Base-by-base conservation (phyloP, 2,888 invertebrate genomes). In the Synanthedon formicaeformis region DNA sequence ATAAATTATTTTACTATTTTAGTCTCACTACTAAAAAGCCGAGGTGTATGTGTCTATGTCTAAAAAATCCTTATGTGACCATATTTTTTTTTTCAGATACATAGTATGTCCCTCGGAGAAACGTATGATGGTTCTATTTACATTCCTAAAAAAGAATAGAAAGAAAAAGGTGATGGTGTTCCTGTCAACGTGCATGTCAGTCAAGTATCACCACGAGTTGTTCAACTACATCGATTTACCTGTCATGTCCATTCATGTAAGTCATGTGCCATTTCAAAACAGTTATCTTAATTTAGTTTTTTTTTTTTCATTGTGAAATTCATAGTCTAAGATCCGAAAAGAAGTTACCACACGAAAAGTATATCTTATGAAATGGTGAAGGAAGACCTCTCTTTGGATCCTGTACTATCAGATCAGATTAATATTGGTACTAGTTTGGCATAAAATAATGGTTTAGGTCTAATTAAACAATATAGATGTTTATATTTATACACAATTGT, bases 131-230 rank as follows among this genome's bases (percentile, higher is more conserved):
- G 91, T 99, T n/a, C 89, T 99, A n/a, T 99, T 98, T 78, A 98
- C 99, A 58, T 99, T 99, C 84, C 89, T 99, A 14, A 98, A 97
- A 83, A 98, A 96, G 85, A 98, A 98, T 73, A 90, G 93, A 52
- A 95, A 94, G 88, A 97, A 97, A 90, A 96, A 96, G 81, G 95
- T 98, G 54, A 95, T 98, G 92, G 98, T 99, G 1, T 99, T 99
- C 88, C 94, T 99, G 78, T 98, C 97, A 53, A 97, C 98, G 0
- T 99, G 99, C 75, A 94, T 97, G 93, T 94, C 98, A 6, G 99
- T 99, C 48, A 98, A 98, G 78, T 99, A 92, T 77, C 96, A 98
- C 72, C 92, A 96, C 72, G 98, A 99, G 72, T 89, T 99, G 6
- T 91, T 99, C 63, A 99, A 99, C 84, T 99, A 98, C 73, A 98